Evolutionary conservation across 1,140 invertebrate genomes (phyloP), one percentile per base, ranked within the genome.

Genomic region (Pseudomyrmex concolor): DNA sequence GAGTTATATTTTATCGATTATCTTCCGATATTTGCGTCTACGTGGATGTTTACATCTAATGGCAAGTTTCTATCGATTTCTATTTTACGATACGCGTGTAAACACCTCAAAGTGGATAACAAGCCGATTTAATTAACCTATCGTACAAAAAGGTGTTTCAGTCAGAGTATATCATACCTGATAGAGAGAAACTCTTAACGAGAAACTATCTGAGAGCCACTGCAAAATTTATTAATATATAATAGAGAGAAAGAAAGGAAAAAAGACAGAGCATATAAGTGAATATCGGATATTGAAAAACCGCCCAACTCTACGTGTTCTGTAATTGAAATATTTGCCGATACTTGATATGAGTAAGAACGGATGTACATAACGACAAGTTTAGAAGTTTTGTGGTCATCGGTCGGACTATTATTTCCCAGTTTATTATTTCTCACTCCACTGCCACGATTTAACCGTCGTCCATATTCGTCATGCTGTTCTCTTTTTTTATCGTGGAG

Each of bases 251-350:
- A 12, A 17, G 34, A 34, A 34, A 34, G 5, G 34, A 34, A 34
- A 7, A 34, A 34, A 34, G 34, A 34, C 34, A 34, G 34, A 34
- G 4, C 34, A 34, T 34, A 34, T 1, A 34, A 72, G 22, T 59
- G 70, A 71, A 86, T 86, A 86, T 86, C 71, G 85, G 64, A 76
- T 86, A 86, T 86, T 45, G 84, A 68, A 48, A 34, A 13, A 74
- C 15, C 51, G 62, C n/a, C 15, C 57, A 72, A 74, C 84, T n/a
- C 43, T 10, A 13, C 57, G 34, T 19, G 45, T 22, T 22, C 7
- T 45, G n/a, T 86, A 86, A 86, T 86, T 86, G 84, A 86, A 86
- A 86, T 86, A 86, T 86, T 86, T 86, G 76, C 85, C 84, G 55
- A 86, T 86, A 86, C 86, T 83, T 66, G 5, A 34, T 34, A 34